Base-by-base conservation (phyloP, 1,140 invertebrate genomes). In the Lepidurus arcticus region DNA sequence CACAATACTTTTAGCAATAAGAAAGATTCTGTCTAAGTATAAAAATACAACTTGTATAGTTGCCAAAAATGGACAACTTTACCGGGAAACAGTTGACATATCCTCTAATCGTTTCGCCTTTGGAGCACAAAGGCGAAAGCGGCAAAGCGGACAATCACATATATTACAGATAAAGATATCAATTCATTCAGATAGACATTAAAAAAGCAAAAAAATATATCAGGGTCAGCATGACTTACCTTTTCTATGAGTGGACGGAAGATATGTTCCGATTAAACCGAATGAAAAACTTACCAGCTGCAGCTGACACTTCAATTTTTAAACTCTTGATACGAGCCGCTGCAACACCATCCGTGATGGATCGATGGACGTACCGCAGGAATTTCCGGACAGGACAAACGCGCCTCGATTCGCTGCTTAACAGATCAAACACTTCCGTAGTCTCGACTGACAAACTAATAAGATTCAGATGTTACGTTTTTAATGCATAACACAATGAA, bases 381-480 rank as follows among this genome's bases (percentile, higher is more conserved):
- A 47, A 47, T 47, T 47, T 47, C 45, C 10, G 6, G 45, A 47
- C 45, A 47, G 45, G 45, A 47, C 45, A 47, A 47, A 47, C 5
- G 45, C 45, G 16, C 45, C 45, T 47, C 45, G 45, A 47, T 47
- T 10, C 45, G 45, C 45, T 47, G 45, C 45, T 47, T 11, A 47
- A 47, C 45, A 47, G 45, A 6, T 47, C 16, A 16, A 47, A 47
- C 45, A 47, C 45, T 34, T 34, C 34, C 2, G 34, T 47, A 47
- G 45, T 5, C 45, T 47, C 45, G 16, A 2, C 45, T 2, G 45
- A 47, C 45, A 47, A 7, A 47, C 45, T 47, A 47, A 47, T 47
- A 47, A 47, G 45, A 47, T 47, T 47, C 45, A 47, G 45, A 47
- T 47, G 45, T 47, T 47, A 47, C 45, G 10, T 47, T 47, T 47